phyloP scores from a whole-genome alignment of 2,113 vertebrate genomes.

The Chrysemys picta region DNA sequence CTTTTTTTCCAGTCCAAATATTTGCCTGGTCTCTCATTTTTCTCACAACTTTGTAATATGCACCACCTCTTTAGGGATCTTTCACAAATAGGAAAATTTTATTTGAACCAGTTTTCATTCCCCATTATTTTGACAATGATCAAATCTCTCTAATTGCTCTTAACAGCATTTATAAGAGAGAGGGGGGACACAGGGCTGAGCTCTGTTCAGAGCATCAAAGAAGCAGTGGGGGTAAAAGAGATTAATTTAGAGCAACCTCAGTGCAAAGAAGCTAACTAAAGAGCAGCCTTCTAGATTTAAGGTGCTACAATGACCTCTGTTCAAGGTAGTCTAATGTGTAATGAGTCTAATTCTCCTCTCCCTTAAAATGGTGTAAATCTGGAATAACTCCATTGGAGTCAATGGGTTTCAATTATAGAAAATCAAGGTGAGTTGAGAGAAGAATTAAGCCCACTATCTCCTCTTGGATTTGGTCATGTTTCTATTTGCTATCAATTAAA shows the following conservation, averaged over 20 bases:
- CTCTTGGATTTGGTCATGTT: background rate
- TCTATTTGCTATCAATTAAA: background rate
- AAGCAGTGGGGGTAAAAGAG: background rate
- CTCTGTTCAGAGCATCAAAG: background rate
- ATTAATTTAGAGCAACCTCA: background rate
- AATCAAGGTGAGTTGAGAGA: background rate
- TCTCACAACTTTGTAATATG: background rate
- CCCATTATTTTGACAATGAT: background rate
- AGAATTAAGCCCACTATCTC: background rate
- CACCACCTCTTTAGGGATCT: background rate
- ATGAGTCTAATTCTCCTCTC: background rate
- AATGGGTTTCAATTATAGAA: background rate
- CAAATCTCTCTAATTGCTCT: background rate
- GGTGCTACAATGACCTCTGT: background rate
- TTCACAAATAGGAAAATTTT: background rate
- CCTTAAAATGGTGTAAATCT: background rate
- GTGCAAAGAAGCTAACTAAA: rapidly evolving
- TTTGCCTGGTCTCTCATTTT: background rate
- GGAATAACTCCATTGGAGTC: background rate
- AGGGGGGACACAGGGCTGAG: background rate
- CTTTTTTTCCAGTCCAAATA: background rate
- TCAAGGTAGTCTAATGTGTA: background rate
- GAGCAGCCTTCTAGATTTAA: background rate
- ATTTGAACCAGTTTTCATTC: background rate
- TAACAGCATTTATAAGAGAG: background rate